Conservation (phyloP, 2,797 vertebrate genomes). For the Tapirus indicus region DNA sequence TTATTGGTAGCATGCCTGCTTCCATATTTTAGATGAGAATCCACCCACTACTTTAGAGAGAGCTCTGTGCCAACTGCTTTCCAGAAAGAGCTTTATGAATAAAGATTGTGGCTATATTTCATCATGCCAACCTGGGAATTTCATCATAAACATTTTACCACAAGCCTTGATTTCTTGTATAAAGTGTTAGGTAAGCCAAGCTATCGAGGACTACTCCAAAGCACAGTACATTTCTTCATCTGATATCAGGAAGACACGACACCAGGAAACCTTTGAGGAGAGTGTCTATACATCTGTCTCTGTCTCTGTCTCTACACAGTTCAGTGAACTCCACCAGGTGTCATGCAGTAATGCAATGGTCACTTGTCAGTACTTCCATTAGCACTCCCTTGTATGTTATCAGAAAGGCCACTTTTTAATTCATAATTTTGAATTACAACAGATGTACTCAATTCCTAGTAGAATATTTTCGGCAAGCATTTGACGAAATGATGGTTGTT, state of each 20-base stretch:
- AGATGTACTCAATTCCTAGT: slow-evolving; percentile 22
- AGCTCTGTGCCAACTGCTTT: not conserved
- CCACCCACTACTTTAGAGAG: not conserved
- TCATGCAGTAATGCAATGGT: not conserved
- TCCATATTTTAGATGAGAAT: not conserved
- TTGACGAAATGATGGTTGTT: slow-evolving; percentile 48
- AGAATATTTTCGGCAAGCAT: slow-evolving; percentile 34
- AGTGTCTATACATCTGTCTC: not conserved
- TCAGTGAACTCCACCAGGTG: not conserved
- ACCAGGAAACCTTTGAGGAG: not conserved
- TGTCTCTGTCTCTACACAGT: not conserved
- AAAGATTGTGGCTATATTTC: not conserved
- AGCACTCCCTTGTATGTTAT: not conserved
- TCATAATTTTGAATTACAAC: slow-evolving; percentile 17
- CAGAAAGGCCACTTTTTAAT: slow-evolving; percentile 21
- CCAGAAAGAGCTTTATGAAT: not conserved
- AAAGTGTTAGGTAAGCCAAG: not conserved
- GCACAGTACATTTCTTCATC: not conserved
- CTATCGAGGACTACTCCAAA: not conserved
- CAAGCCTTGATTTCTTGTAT: not conserved
- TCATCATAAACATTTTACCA: not conserved
- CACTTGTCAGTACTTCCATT: not conserved
- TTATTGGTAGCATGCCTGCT: not conserved
- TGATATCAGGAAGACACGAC: not conserved
- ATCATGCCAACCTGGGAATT: not conserved